Conservation (phyloP, 2,797 vertebrate genomes). For the Gobionotothen gibberifrons region DNA sequence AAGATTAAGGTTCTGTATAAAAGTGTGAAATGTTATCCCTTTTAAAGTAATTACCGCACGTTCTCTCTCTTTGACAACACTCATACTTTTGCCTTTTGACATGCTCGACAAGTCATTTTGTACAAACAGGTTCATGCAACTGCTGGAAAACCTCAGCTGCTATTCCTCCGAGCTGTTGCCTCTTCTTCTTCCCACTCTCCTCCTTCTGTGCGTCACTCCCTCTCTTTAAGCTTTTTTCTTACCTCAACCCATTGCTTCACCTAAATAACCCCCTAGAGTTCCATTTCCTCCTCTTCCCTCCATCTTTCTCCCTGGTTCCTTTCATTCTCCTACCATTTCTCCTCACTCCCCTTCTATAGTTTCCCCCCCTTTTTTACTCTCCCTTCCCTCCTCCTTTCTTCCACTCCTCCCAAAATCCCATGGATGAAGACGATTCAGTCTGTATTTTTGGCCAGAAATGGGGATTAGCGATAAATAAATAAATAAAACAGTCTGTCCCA, state of each 20-base stretch:
- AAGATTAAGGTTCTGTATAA: slow-evolving; percentile 1
- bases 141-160: slow-evolving; percentile 5
- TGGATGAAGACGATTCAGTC: slow-evolving; percentile 60
- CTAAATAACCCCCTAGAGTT: slow-evolving; percentile 44
- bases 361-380: slow-evolving; percentile 12
- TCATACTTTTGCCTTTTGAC: slow-evolving; percentile 17
- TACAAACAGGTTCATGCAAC: not conserved
- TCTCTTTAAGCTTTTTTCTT: slow-evolving; percentile 23
- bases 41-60: slow-evolving; percentile 13
- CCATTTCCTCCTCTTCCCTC: slow-evolving; percentile 8
- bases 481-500: slow-evolving; percentile 27
- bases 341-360: slow-evolving; percentile 18
- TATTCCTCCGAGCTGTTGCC: slow-evolving; percentile 1
- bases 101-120: slow-evolving; percentile 6
- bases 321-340: slow-evolving; percentile 31
- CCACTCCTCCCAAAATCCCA: slow-evolving; percentile 35
- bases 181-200: slow-evolving; percentile 4
- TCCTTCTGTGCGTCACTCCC: slow-evolving; percentile 14
- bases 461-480: slow-evolving; percentile 51
- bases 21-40: not conserved
- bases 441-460: slow-evolving; percentile 56
- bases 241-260: slow-evolving; percentile 29
- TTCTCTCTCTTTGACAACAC: slow-evolving; percentile 1
- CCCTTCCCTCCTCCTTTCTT: slow-evolving; percentile 15
- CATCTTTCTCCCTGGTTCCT: slow-evolving; percentile 26